Conservation (phyloP, 37 sponge, comb jelly and placozoan genomes). For the Halichondria panicea region DNA sequence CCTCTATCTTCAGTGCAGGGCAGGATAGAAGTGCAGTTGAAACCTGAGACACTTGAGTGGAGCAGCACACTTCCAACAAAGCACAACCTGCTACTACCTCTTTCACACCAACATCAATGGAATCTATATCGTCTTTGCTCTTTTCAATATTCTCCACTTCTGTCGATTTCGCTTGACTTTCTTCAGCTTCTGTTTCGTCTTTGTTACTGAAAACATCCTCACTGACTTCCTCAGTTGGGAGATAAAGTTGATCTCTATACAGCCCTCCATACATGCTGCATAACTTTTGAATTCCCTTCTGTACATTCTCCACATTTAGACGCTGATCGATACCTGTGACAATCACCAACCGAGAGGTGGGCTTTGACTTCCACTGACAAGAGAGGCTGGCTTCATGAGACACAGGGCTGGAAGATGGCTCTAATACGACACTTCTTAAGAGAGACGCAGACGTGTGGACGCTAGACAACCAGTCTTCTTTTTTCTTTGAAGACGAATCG, state of each 20-base stretch:
- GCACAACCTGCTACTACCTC: conserved; percentile 27
- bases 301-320: conserved; percentile 17
- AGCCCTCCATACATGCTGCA: conserved; percentile 70
- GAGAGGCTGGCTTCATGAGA: background rate
- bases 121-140: background rate
- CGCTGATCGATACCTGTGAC: conserved; percentile 57
- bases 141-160: background rate
- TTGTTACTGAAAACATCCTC: background rate
- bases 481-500: conserved; percentile 7
- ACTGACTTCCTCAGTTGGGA: conserved; percentile 27
- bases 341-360: conserved; percentile 63
- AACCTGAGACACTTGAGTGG: conserved; percentile 12
- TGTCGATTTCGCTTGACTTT: background rate
- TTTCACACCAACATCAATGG: background rate
- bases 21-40: conserved; percentile 17
- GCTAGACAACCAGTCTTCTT: conserved; percentile 40
- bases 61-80: conserved; percentile 41
- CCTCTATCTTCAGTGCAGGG: conserved; percentile 17
- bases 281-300: conserved; percentile 15
- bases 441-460: conserved; percentile 4
- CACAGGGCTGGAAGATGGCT: background rate
- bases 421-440: background rate
- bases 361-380: conserved; percentile 8
- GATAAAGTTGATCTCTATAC: conserved; percentile 37
- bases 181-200: background rate